Percentiles rank a stretch among this genome's conserved stretches.
These are phyloP conservation scores for Macrochelys suwanniensis DNA, from an alignment of 2,797 vertebrate genomes.

Conservation along the genomic window DNA sequence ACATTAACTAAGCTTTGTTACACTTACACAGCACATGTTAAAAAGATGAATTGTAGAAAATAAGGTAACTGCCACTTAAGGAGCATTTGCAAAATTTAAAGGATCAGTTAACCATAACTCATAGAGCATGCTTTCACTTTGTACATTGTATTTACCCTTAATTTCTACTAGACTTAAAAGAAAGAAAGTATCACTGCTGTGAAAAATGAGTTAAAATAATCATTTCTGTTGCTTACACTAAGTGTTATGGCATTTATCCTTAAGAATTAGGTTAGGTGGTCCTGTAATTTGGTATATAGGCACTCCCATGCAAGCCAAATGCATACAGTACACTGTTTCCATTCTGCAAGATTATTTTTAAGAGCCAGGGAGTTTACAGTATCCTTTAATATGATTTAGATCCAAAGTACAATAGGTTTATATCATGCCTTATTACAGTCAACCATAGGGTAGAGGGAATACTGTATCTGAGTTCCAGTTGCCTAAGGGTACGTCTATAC, in stretches of 20 bases:
- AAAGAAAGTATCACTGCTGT: not conserved
- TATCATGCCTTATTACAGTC: not conserved
- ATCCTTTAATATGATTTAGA: not conserved
- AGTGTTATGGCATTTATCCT: constrained; percentile 25
- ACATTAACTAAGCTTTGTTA: not conserved
- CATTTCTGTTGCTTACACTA: constrained; percentile 34
- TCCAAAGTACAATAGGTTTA: not conserved
- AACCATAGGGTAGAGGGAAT: not conserved
- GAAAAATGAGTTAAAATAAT: constrained; percentile 57
- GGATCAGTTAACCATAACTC: constrained; percentile 27
- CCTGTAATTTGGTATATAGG: constrained; percentile 26
- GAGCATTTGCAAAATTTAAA: constrained; percentile 28
- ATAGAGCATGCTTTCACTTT: constrained; percentile 5
- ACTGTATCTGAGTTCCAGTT: not conserved
- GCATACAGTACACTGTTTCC: not conserved
- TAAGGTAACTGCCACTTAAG: not conserved
- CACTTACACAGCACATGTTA: not conserved
- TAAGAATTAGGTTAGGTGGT: constrained; percentile 3
- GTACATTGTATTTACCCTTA: constrained; percentile 49
- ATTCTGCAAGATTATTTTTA: not conserved
- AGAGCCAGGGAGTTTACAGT: not conserved
- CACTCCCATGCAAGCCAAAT: not conserved
- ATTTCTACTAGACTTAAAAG: constrained; percentile 24
- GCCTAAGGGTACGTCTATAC: no score
- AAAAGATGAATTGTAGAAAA: not conserved